Evolutionary conservation across 2,113 vertebrate species (phyloP), one percentile per base, ranked within the genome.

Genomic region (Pteruthius melanotis): DNA sequence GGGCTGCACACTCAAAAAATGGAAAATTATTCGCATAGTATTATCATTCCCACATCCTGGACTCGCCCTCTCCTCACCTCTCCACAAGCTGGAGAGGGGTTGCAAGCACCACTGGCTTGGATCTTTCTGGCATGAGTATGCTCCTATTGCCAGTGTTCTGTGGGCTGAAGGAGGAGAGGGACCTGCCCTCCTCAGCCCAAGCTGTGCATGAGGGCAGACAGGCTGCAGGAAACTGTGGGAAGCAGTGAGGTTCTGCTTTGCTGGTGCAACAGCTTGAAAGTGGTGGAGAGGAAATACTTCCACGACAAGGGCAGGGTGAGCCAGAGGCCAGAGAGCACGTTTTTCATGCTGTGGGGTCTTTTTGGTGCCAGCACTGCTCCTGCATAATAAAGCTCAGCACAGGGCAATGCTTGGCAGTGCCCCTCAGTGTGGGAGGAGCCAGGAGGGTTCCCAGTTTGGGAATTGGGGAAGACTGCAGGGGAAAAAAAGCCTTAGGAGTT

Each of bases 181-280:
- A 80, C 22, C 61, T 56, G 44, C 3, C 2, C 2, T 0, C 8
- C 42, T 5, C 24, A 44, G 40, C 28, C n/a, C 0, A 0, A 40
- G 74, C 33, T 31, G 21, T 27, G 49, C 53, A 1, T 5, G 60
- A 26, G 53, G 50, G 45, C 89, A 81, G 72, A 12, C 2, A 66
- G 50, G 42, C 89, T 28, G 83, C 80, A 74, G 72, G 87, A 64
- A 96, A 59, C 40, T 1, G 7, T 21, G 30, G 63, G 35, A 40
- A 87, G 82, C 92, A 70, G 42, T 44, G 57, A 53, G 37, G 8
- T 83, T 94, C 87, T 95, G 88, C 89, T 88, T 68, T 53, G 35
- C 57, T 57, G 27, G 8, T 81, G 56, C 53, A 76, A 63, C 44
- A 87, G 83, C 68, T 61, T 66, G 83, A 61, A 4, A 76, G 57